Percentiles rank a stretch among this genome's conserved stretches.
phyloP scores from a whole-genome alignment of 2,113 vertebrate species.

The Gambusia affinis region DNA sequence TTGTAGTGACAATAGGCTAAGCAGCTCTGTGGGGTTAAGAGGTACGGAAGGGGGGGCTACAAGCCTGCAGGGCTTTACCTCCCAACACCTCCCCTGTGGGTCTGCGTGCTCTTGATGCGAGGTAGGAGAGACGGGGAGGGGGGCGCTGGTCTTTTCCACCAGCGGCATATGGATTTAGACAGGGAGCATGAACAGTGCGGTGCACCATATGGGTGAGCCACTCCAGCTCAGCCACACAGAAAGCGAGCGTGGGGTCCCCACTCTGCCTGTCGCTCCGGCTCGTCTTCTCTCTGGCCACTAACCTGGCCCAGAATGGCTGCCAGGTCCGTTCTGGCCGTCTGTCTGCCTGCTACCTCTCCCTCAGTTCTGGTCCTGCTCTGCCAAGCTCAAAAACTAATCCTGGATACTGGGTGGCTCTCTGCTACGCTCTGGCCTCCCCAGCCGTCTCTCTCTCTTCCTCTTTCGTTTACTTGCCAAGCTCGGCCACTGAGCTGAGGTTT shows the following conservation, averaged over 20 bases:
- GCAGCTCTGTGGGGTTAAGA: constrained; percentile 88
- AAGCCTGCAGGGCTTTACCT: constrained; percentile 94
- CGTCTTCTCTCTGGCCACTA: constrained; percentile 45
- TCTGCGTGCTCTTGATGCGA: constrained; percentile 70
- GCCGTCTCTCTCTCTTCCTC: constrained; percentile 26
- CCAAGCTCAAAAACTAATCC: constrained; percentile 61
- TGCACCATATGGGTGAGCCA: constrained; percentile 94
- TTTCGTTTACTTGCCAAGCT: constrained; percentile 59
- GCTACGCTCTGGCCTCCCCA: constrained; percentile 39
- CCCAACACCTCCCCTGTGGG: constrained; percentile 90
- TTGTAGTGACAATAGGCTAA: constrained; percentile 93
- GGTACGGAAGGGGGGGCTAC: constrained; percentile 69
- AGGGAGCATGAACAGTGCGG: constrained; percentile 90
- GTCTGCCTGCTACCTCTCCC: constrained; percentile 55
- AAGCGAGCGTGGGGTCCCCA: constrained; percentile 32
- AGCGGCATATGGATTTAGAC: constrained; percentile 97
- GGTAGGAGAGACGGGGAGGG: constrained; percentile 84
- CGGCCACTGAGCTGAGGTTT: constrained; percentile 45
- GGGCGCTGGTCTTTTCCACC: constrained; percentile 88
- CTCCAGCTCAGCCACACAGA: constrained; percentile 87
- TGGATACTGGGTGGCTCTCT: constrained; percentile 41
- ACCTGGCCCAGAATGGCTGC: constrained; percentile 41
- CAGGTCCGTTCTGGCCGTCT: constrained; percentile 46
- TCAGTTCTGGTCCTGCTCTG: constrained; percentile 49
- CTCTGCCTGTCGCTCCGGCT: constrained; percentile 49